Conservation (phyloP, 2,797 vertebrate genomes). For the Distichodus sexfasciatus region DNA sequence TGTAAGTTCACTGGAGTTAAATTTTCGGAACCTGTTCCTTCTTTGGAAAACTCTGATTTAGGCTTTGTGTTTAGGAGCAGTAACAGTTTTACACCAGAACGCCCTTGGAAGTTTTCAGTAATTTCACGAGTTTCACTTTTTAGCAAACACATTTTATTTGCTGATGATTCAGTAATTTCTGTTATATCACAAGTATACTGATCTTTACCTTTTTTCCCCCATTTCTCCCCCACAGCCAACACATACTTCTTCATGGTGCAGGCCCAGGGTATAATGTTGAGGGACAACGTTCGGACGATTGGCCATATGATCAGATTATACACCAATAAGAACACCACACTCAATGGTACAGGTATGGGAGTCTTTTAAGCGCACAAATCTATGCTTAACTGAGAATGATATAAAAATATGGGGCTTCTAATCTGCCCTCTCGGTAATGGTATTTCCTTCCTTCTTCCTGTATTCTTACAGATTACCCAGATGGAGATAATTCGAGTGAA, state of each 20-base stretch:
- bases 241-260: slow-evolving; percentile 98
- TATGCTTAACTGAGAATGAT: neutral
- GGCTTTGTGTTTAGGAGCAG: too few species aligned
- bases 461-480: slow-evolving; percentile 88
- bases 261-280: slow-evolving; percentile 95
- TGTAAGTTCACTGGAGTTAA: too few species aligned
- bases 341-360: slow-evolving; percentile 89
- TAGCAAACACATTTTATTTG: too few species aligned
- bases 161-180: too few species aligned
- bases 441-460: neutral
- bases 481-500: slow-evolving; percentile 92
- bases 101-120: too few species aligned
- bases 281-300: slow-evolving; percentile 93
- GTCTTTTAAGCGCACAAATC: neutral
- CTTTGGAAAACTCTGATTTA: too few species aligned
- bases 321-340: slow-evolving; percentile 91
- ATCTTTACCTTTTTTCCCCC: neutral
- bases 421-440: neutral
- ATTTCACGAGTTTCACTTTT: too few species aligned
- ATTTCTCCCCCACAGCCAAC: slow-evolving; percentile 76
- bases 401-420: neutral
- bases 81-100: too few species aligned
- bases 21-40: too few species aligned
- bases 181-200: too few species aligned
- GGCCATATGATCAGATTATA: slow-evolving; percentile 94